Percentiles rank a stretch among this genome's conserved stretches.
Evolutionary conservation across 2,888 invertebrate species (phyloP).

Genomic region (Liposcelis brunnea): DNA sequence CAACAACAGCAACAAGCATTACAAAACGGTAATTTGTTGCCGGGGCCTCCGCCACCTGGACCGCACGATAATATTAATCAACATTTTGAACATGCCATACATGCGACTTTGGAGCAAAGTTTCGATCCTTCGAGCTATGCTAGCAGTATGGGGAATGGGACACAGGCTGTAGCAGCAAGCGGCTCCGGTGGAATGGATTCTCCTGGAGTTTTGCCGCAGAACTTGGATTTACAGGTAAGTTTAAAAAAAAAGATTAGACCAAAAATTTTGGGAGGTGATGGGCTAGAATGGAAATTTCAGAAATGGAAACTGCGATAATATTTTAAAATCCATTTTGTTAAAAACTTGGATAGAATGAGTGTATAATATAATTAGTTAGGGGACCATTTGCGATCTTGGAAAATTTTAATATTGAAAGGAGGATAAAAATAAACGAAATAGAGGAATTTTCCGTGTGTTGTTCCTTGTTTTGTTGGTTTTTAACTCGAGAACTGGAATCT

Average conservation of each 20-base stretch:
- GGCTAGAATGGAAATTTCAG: too few relatives aligned
- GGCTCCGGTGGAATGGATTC: constrained; percentile 18
- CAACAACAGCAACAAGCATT: constrained; percentile 23
- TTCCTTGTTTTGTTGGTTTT: too few relatives aligned
- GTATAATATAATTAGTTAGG: too few relatives aligned
- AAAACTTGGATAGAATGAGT: too few relatives aligned
- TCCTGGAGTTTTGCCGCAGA: constrained; percentile 30
- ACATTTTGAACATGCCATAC: constrained; percentile 21
- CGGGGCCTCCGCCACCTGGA: constrained; percentile 21
- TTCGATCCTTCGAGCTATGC: constrained; percentile 3
- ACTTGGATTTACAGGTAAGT: constrained; percentile 65
- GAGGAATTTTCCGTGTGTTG: too few relatives aligned
- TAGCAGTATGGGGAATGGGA: constrained; percentile 13
- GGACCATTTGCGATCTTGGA: too few relatives aligned
- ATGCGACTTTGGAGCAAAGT: constrained; percentile 12
- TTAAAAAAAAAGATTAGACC: constrained; percentile 24
- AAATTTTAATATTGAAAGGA: too few relatives aligned
- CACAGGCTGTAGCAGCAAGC: constrained; percentile 11
- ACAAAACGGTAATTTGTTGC: constrained; percentile 24
- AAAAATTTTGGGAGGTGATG: too few relatives aligned
- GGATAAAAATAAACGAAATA: too few relatives aligned
- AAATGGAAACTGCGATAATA: too few relatives aligned
- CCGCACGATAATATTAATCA: constrained; percentile 13
- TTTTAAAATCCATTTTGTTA: too few relatives aligned
- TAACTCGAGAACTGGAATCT: too few relatives aligned